Evolutionary conservation across 2,797 vertebrate species (phyloP), one percentile per base, ranked within the genome.

Genomic region (Borostomias antarcticus): DNA sequence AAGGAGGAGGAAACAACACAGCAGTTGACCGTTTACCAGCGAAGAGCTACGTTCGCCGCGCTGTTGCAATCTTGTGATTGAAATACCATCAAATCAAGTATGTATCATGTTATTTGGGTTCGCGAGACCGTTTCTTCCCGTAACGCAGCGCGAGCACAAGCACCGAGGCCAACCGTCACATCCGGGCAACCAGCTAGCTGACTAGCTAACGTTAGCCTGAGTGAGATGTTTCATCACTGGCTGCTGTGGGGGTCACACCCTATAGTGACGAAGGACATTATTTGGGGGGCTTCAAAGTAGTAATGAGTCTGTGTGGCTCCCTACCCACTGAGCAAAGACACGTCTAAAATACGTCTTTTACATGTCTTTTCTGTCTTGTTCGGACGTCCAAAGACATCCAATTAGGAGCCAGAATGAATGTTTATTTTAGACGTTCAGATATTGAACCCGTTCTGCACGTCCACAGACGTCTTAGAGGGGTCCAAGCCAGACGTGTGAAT

Each of bases 231-330:
- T 45, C 53, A 30, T 15, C 37, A 59, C 32, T 28, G 58, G 58
- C 15, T 4, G 60, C 58, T 64, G 59, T 60, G 37, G 10, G 62
- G 67, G 78, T 78, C 74, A 80, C 76, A 72, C 78, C 74, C 76
- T 76, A 64, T 76, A 64, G 43, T 50, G 56, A 67, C 37, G 50
- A 21, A 11, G 13, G 28, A 54, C 28, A 21, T 10, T 17, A 29
- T 30, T n/a, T 28, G 10, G 43, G 8, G 19, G 40, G 26, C 63
- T 29, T 62, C 5, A 43, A 37, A 45, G 11, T 56, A 37, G 15
- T 9, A 35, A 4, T 43, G 52, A n/a, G n/a, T n/a, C n/a, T n/a
- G n/a, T n/a, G n/a, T n/a, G n/a, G n/a, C n/a, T n/a, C n/a, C n/a
- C n/a, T n/a, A n/a, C n/a, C n/a, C n/a, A n/a, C n/a, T n/a, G n/a